A percentile compares a stretch with the other conserved stretches of the same genome.
Evolutionary conservation across 2,888 invertebrate species (phyloP).

Genomic region (Amorpha juglandis): DNA sequence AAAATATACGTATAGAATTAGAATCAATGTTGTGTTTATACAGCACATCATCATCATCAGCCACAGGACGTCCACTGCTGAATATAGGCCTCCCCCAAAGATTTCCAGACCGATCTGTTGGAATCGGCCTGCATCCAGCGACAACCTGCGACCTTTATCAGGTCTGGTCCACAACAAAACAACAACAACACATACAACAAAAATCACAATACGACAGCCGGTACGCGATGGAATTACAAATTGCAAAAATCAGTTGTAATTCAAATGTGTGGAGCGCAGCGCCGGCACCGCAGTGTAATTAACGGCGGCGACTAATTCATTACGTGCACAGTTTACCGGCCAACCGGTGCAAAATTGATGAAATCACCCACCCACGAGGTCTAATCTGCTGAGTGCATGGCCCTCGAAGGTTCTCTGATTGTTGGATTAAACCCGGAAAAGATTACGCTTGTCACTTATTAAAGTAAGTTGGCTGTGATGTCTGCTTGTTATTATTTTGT

Average conservation of each 20-base stretch:
- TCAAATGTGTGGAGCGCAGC: constrained; percentile 4
- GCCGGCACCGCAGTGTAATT: constrained; percentile 38
- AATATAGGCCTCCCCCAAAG: too few relatives aligned
- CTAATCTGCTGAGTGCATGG: constrained; percentile 18
- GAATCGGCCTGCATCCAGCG: too few relatives aligned
- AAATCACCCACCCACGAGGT: constrained; percentile 18
- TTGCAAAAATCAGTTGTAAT: constrained; percentile 20
- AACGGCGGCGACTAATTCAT: constrained; percentile 48
- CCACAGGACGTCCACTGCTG: too few relatives aligned
- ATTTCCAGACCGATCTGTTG: too few relatives aligned
- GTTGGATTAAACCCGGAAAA: neutral
- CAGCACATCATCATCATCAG: too few relatives aligned
- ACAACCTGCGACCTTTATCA: too few relatives aligned
- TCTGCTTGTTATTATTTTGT: too few relatives aligned
- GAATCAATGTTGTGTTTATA: too few relatives aligned
- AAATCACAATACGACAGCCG: constrained; percentile 1
- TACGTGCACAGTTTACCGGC: constrained; percentile 34
- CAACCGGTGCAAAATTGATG: constrained; percentile 20
- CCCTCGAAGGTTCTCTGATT: neutral
- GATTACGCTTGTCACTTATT: neutral
- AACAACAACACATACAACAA: constrained; percentile 9
- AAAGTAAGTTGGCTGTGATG: neutral
- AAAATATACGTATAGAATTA: too few relatives aligned
- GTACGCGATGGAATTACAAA: constrained; percentile 12
- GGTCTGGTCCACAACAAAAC: too few relatives aligned